Evolutionary conservation across 1,140 invertebrate species (phyloP).

Genomic region (Ooceraea biroi): DNA sequence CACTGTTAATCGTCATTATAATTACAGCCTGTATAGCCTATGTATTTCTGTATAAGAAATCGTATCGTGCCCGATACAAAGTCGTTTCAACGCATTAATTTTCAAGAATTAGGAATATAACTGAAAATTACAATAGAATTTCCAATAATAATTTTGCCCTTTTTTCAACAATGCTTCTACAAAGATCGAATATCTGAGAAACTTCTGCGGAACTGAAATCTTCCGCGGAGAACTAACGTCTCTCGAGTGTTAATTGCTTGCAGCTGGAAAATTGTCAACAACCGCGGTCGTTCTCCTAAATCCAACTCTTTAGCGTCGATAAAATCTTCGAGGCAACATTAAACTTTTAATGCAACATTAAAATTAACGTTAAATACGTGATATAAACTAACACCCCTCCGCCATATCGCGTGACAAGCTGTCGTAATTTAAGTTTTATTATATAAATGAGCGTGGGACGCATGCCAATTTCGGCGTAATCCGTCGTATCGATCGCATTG

Average conservation of each 20-base stretch:
- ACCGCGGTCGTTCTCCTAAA: neutral
- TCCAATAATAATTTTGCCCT: too few species aligned
- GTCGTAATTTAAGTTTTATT: slow-evolving; percentile 18
- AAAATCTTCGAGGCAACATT: too few species aligned
- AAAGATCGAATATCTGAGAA: too few species aligned
- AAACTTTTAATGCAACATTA: too few species aligned
- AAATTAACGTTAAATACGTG: neutral
- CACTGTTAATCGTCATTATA: slow-evolving; percentile 37
- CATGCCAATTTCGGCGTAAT: neutral
- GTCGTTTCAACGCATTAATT: slow-evolving; percentile 23
- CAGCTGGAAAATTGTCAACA: neutral
- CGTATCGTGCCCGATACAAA: neutral
- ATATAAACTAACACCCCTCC: neutral
- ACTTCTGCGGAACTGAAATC: too few species aligned
- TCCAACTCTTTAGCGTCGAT: neutral
- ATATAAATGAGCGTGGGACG: too few species aligned
- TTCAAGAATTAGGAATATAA: neutral
- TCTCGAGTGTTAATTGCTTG: neutral
- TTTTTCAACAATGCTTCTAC: too few species aligned
- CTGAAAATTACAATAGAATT: too few species aligned
- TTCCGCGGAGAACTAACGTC: neutral
- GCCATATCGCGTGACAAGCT: neutral
- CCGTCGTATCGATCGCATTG: slow-evolving; percentile 35
- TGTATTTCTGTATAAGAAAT: slow-evolving; percentile 3
- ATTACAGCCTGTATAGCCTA: slow-evolving; percentile 13